A percentile compares a stretch with the other conserved stretches of the same genome.
phyloP scores from a whole-genome alignment of 1,140 invertebrate genomes.

The Drepana arcuata region DNA sequence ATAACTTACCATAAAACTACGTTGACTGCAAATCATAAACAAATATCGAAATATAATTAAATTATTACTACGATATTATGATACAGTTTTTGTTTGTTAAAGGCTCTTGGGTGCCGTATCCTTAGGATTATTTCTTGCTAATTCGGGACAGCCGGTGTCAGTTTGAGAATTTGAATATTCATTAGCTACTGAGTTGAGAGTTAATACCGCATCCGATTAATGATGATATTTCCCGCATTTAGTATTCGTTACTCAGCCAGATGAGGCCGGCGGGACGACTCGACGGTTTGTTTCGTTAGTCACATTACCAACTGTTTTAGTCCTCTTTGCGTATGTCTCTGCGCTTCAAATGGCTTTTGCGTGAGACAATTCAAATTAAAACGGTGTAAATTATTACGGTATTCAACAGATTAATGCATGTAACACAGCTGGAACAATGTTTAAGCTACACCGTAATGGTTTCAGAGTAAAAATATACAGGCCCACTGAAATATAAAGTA shows the following conservation, averaged over 20 bases:
- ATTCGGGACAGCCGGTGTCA: conserved; percentile 40
- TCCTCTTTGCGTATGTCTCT: conserved; percentile 26
- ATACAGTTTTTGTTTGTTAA: no score
- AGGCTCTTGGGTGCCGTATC: conserved; percentile 36
- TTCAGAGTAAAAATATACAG: no score
- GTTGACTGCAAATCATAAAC: no score
- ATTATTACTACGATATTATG: no score
- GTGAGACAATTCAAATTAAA: conserved; percentile 37
- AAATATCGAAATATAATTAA: no score
- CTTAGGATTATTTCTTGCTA: conserved; percentile 37
- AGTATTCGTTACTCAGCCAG: conserved; percentile 11
- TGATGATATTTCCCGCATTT: conserved; percentile 19
- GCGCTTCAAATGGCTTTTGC: conserved; percentile 33
- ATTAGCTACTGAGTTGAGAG: conserved; percentile 31
- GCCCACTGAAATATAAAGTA: no score
- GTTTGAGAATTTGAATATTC: conserved; percentile 52
- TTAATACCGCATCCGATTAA: conserved; percentile 33
- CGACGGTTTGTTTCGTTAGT: conserved; percentile 29
- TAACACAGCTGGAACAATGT: background rate
- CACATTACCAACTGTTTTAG: conserved; percentile 34
- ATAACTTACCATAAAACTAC: no score
- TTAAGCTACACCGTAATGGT: no score
- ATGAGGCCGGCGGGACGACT: conserved; percentile 14
- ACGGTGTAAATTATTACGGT: no score
- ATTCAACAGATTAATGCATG: conserved; percentile 11